Evolutionary conservation across 2,888 invertebrate genomes (phyloP).

Genomic region (Pyralis farinalis): DNA sequence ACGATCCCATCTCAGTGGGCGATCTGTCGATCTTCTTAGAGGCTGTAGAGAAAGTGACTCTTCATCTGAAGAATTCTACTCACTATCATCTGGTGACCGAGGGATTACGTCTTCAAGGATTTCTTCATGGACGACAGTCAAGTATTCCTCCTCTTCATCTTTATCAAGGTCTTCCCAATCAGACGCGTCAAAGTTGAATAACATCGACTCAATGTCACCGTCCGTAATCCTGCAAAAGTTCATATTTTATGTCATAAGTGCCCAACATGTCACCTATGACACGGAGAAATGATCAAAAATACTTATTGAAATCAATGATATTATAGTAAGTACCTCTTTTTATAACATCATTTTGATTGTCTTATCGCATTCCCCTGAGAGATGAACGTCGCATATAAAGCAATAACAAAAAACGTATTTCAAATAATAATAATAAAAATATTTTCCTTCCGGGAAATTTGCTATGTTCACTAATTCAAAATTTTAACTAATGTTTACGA

Average conservation of each 20-base stretch:
- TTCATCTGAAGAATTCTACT: constrained; percentile 5
- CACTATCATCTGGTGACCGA: not conserved
- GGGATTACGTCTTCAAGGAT: constrained; percentile 2
- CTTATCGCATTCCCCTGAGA: no score
- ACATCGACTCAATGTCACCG: not conserved
- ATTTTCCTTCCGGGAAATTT: no score
- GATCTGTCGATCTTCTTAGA: not conserved
- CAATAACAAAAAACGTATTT: no score
- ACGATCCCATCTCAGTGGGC: not conserved
- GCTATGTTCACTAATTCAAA: no score
- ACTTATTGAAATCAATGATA: not conserved
- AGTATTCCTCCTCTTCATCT: constrained; percentile 5
- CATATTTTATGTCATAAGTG: not conserved
- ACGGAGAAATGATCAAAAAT: not conserved
- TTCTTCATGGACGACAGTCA: not conserved
- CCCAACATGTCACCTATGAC: not conserved
- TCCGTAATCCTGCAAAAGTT: not conserved
- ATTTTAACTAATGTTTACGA: no score
- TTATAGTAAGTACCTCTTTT: no score
- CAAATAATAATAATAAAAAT: no score
- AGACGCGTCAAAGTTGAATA: not conserved
- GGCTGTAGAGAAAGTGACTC: not conserved
- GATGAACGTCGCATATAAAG: no score
- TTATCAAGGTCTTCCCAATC: constrained; percentile 5
- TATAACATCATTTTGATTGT: no score